A percentile compares a stretch with the other conserved stretches of the same genome.
These are phyloP conservation scores for Corythornis cristatus DNA, from an alignment of 2,113 vertebrate genomes.

Conservation along the genomic window DNA sequence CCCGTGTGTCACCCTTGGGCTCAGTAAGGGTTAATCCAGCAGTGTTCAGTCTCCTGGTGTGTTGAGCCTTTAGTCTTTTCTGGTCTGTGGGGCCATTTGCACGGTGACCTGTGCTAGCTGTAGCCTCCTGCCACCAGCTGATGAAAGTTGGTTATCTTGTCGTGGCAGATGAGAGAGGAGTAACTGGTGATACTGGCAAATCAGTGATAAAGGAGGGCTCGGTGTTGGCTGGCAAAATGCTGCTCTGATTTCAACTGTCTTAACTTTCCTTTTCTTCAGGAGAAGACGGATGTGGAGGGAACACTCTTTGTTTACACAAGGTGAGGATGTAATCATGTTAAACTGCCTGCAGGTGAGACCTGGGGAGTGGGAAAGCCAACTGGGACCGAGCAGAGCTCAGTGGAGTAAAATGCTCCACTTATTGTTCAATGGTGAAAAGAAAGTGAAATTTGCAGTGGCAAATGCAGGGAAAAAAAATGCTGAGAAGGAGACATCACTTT, in stretches of 20 bases:
- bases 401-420: background rate
- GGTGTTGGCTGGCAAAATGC: background rate
- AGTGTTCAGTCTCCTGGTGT: fast-evolving
- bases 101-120: background rate
- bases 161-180: background rate
- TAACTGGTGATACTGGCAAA: background rate
- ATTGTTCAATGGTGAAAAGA: background rate
- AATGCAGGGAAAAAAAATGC: background rate
- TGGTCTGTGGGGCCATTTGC: background rate
- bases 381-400: background rate
- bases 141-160: background rate
- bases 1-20: fast-evolving
- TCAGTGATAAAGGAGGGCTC: background rate
- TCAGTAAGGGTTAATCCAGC: fast-evolving
- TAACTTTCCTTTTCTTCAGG: constrained; percentile 76
- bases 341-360: background rate
- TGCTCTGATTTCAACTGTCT: background rate
- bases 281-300: constrained; percentile 97
- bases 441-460: background rate
- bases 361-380: background rate
- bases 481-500: background rate
- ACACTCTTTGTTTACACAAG: constrained; percentile 95
- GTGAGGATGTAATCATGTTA: constrained; percentile 65
- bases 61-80: background rate
- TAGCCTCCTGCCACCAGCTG: background rate